These are phyloP conservation scores for Mus caroli DNA, from an alignment of 2,797 vertebrate species.

Conservation along the genomic window DNA sequence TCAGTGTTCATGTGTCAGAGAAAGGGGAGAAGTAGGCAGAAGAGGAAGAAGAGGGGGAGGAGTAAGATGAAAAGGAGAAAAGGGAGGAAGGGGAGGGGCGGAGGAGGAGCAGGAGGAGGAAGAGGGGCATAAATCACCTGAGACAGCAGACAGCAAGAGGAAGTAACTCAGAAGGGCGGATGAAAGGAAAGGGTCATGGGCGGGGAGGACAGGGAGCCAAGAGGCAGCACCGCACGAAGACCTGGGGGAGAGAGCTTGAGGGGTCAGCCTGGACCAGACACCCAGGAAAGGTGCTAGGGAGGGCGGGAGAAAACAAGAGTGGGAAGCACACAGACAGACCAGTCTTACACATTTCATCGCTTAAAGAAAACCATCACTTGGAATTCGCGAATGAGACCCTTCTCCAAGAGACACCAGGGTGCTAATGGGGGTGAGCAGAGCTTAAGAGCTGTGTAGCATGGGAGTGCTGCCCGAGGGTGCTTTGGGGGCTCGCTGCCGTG, in stretches of 20 bases:
- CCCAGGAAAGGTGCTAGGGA: rapidly evolving
- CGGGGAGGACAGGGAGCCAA: rapidly evolving
- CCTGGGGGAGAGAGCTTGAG: neutral
- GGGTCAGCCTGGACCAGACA: rapidly evolving
- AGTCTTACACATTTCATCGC: neutral
- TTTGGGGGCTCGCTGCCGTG: neutral
- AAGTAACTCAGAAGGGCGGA: neutral
- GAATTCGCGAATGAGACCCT: neutral
- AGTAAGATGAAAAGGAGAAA: neutral
- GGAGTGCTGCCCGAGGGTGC: neutral
- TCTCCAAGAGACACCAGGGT: neutral
- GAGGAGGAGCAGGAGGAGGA: neutral
- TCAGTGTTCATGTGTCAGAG: rapidly evolving
- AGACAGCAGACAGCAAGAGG: neutral
- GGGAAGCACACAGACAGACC: neutral
- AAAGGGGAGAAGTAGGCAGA: neutral
- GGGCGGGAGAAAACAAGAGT: neutral
- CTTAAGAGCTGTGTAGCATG: rapidly evolving
- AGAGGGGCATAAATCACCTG: neutral
- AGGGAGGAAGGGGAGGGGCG: neutral
- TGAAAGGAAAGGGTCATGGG: too few species aligned
- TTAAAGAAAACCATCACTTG: neutral
- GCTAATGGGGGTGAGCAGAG: too few species aligned
- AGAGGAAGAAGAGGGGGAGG: neutral
- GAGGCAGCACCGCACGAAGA: neutral